phyloP scores from a whole-genome alignment of 2,113 vertebrate genomes.

The Nyctibius bracteatus region DNA sequence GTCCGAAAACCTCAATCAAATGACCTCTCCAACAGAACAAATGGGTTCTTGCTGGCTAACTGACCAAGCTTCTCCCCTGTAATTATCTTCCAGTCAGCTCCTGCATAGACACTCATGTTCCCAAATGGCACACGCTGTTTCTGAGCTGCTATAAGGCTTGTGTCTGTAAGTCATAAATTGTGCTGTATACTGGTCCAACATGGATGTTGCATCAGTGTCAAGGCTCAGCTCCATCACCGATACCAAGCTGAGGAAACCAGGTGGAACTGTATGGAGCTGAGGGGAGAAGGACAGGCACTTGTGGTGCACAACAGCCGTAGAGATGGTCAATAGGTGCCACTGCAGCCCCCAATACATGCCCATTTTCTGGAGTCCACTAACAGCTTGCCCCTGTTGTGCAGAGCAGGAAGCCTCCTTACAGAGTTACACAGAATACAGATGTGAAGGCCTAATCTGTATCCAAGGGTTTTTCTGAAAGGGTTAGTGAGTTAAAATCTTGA shows the following conservation, averaged over 20 bases:
- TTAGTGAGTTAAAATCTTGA: not conserved
- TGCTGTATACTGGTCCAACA: not conserved
- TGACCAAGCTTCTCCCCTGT: not conserved
- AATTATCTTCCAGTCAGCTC: not conserved
- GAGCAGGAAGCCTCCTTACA: not conserved
- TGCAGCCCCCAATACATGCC: fast-evolving
- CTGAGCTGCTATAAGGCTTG: not conserved
- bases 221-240: not conserved
- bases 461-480: not conserved
- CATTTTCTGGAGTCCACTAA: not conserved
- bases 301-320: not conserved
- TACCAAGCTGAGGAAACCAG: not conserved
- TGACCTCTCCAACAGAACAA: not conserved
- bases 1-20: not conserved
- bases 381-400: not conserved
- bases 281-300: not conserved
- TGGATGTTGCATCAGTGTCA: not conserved
- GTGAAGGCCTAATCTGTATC: not conserved
- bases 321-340: not conserved
- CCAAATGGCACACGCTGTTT: not conserved
- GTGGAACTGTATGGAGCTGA: not conserved
- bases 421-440: not conserved
- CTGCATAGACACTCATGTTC: fast-evolving
- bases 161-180: fast-evolving
- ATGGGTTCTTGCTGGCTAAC: not conserved